A percentile compares a stretch with the other conserved stretches of the same genome.
phyloP scores from a whole-genome alignment of 1,140 invertebrate species.

The Chironomus striatipennis region DNA sequence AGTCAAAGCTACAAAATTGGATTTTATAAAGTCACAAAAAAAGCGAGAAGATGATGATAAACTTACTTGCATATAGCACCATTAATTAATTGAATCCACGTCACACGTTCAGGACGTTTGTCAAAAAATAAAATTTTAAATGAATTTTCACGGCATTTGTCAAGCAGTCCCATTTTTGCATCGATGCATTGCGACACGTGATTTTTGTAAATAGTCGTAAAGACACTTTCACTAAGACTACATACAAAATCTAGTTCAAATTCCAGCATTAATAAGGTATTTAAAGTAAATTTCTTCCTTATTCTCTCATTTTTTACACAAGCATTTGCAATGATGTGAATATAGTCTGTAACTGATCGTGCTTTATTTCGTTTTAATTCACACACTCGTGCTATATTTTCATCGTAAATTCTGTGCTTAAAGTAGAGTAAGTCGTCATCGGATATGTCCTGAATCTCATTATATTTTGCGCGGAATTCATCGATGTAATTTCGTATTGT shows the following conservation, averaged over 20 bases:
- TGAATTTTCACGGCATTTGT: background rate
- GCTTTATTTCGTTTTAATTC: constrained; percentile 1
- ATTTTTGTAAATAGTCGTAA: background rate
- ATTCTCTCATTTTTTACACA: background rate
- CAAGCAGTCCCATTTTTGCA: background rate
- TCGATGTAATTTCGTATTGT: background rate
- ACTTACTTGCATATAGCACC: background rate
- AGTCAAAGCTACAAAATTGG: background rate
- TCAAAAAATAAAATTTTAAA: background rate
- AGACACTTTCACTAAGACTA: background rate
- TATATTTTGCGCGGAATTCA: background rate
- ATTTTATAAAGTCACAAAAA: background rate
- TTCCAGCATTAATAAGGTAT: background rate
- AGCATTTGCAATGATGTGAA: background rate
- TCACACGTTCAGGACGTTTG: background rate
- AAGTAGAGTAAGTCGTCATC: background rate
- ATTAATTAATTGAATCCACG: background rate
- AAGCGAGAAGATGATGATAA: background rate
- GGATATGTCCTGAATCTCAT: background rate
- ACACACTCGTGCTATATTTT: background rate
- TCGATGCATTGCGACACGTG: background rate
- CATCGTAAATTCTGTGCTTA: background rate
- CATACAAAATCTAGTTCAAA: background rate
- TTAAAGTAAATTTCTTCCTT: background rate
- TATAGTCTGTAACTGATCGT: background rate